Conservation (phyloP, 2,113 vertebrate genomes). For the Microcebus griseorufus region DNA sequence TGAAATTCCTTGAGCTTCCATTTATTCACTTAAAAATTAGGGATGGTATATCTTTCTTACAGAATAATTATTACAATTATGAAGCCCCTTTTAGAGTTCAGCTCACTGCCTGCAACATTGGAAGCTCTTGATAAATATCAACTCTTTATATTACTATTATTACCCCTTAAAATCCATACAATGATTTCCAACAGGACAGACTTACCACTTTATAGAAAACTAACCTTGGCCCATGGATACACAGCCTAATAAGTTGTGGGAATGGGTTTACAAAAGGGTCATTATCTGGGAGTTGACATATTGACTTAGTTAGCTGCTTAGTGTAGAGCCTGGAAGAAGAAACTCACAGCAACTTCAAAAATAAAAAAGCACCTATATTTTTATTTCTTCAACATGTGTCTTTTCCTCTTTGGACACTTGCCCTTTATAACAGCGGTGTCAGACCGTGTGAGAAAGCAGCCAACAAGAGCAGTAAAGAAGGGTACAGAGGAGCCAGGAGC, state of each 20-base stretch:
- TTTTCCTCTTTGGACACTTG: background rate
- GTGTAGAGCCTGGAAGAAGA: background rate
- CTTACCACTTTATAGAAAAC: background rate
- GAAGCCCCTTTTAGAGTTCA: background rate
- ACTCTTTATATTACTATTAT: background rate
- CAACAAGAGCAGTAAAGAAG: background rate
- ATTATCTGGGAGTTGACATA: background rate
- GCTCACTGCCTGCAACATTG: background rate
- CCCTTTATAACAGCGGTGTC: background rate
- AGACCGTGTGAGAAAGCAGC: background rate
- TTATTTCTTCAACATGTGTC: background rate
- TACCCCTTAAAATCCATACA: background rate
- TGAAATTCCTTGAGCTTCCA: background rate
- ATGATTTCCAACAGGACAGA: background rate
- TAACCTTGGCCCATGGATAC: background rate
- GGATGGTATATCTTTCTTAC: background rate
- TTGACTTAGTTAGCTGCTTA: background rate
- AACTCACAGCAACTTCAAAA: background rate
- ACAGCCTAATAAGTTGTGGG: background rate
- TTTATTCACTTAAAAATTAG: background rate
- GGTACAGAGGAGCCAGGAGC: background rate
- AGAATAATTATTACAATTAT: background rate
- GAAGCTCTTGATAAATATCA: background rate
- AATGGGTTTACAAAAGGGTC: background rate
- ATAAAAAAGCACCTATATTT: background rate